These are phyloP conservation scores for Neria commutata DNA, from an alignment of 2,888 invertebrate species.

Conservation along the genomic window DNA sequence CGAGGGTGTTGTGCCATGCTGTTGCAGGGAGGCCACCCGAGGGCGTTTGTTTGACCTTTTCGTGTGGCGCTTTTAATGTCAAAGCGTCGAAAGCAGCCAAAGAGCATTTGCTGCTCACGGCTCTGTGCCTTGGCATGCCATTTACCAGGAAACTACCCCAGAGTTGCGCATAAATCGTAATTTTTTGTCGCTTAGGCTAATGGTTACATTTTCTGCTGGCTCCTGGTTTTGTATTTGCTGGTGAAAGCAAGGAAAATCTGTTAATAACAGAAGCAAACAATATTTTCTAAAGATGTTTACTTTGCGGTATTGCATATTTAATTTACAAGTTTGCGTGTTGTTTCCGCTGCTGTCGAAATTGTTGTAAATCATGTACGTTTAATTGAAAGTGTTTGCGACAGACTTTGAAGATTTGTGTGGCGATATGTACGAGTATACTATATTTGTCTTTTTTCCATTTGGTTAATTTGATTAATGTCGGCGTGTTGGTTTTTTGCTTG, in stretches of 20 bases:
- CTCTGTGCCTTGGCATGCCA: slow-evolving; percentile 24
- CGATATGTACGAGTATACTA: not conserved
- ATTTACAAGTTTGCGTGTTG: slow-evolving; percentile 23
- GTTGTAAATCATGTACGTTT: slow-evolving; percentile 40
- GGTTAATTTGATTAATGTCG: too few relatives aligned
- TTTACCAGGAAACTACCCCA: slow-evolving; percentile 33
- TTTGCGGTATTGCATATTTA: slow-evolving; percentile 34
- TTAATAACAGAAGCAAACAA: slow-evolving; percentile 28
- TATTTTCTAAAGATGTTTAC: not conserved
- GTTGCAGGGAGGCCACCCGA: slow-evolving; percentile 33
- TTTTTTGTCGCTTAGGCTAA: slow-evolving; percentile 33
- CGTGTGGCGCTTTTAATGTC: slow-evolving; percentile 40
- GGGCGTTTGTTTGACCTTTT: slow-evolving; percentile 48
- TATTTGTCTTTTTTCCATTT: too few relatives aligned
- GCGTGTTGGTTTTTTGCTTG: too few relatives aligned
- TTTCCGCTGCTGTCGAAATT: slow-evolving; percentile 29
- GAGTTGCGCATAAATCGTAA: slow-evolving; percentile 40
- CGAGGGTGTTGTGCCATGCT: slow-evolving; percentile 41
- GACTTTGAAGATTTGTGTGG: slow-evolving; percentile 14
- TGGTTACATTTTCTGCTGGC: slow-evolving; percentile 28
- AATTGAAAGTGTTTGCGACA: slow-evolving; percentile 33
- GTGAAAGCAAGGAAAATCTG: slow-evolving; percentile 28
- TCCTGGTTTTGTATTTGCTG: slow-evolving; percentile 19
- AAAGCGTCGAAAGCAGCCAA: slow-evolving; percentile 50
- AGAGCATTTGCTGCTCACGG: slow-evolving; percentile 50